phyloP scores from a whole-genome alignment of 1,140 invertebrate species.

The Leptestheria dahalacensis region DNA sequence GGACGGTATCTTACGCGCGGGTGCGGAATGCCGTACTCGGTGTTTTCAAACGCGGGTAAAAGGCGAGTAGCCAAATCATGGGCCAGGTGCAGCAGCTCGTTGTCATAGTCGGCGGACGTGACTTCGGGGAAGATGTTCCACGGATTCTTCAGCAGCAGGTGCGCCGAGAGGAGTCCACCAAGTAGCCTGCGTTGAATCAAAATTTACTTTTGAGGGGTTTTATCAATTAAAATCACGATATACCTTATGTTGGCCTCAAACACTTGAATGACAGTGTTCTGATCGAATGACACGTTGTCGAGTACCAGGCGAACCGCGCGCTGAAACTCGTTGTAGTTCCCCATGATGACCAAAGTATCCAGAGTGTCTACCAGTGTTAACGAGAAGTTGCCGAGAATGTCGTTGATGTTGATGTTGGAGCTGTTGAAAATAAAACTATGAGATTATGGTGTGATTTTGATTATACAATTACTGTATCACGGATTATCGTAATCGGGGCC shows the following conservation, averaged over 20 bases:
- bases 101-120: constrained; percentile 37
- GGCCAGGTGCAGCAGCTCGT: constrained; percentile 66
- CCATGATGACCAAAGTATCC: constrained; percentile 46
- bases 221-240: constrained; percentile 1
- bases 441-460: constrained; percentile 5
- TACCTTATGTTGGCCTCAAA: constrained; percentile 53
- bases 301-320: constrained; percentile 42
- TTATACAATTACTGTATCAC: constrained; percentile 27
- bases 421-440: constrained; percentile 25
- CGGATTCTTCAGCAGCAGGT: constrained; percentile 45
- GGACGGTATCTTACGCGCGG: constrained; percentile 33
- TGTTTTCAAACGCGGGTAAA: constrained; percentile 70
- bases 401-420: constrained; percentile 56
- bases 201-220: neutral
- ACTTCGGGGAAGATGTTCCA: constrained; percentile 43
- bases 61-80: constrained; percentile 84
- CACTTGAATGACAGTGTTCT: constrained; percentile 48
- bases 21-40: constrained; percentile 92
- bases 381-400: constrained; percentile 52
- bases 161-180: constrained; percentile 47
- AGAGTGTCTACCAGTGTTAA: constrained; percentile 50
- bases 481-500: constrained; percentile 42
- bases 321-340: constrained; percentile 46
- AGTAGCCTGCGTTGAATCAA: constrained; percentile 44
- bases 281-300: constrained; percentile 44